Base-by-base conservation (phyloP, 2,113 vertebrate species). In the Labeo catla region DNA sequence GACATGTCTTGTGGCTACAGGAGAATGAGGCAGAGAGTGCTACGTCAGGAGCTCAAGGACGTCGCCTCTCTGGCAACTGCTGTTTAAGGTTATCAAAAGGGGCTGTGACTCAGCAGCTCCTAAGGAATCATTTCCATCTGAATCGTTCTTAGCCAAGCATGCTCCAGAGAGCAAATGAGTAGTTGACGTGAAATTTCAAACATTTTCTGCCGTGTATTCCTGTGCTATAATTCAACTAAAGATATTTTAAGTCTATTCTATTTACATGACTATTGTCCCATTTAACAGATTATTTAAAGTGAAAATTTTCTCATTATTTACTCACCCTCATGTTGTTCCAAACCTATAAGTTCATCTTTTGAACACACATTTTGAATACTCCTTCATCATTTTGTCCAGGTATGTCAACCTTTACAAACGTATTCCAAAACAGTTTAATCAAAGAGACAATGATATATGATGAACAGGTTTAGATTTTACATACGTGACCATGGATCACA, bases 21-120 rank as follows among this genome's bases (percentile, higher is more conserved):
- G 88, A 91, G 89, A 88, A 61, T 59, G 70, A 76, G 13, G 21
- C 21, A 84, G 12, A 7, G 83, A 84, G 9, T 19, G 23, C 43
- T 74, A 74, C 39, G n/a, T 84, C 82, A 74, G 7, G 59, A 81
- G n/a, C 59, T 81, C 79, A 84, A 74, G 52, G 36, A 43, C 52
- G 13, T 39, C 13, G 1, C 50, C 36, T 59, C 68, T 61, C 78
- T 65, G n/a, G 68, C 49, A 54, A 52, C 54, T 52, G 82, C 70
- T 16, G 68, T 36, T 84, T 61, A 34, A 84, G 34, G 52, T 84
- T 47, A 84, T 74, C 34, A 74, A 74, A 74, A 15, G n/a, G 21
- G 54, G 52, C 8, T 7, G 15, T 84, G 82, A 74, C 70, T 84
- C 49, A 74, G 50, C 6, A 43, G 70, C 50, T 84, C 12, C 82